phyloP scores from a whole-genome alignment of 2,797 vertebrate genomes.

The Alauda arvensis region DNA sequence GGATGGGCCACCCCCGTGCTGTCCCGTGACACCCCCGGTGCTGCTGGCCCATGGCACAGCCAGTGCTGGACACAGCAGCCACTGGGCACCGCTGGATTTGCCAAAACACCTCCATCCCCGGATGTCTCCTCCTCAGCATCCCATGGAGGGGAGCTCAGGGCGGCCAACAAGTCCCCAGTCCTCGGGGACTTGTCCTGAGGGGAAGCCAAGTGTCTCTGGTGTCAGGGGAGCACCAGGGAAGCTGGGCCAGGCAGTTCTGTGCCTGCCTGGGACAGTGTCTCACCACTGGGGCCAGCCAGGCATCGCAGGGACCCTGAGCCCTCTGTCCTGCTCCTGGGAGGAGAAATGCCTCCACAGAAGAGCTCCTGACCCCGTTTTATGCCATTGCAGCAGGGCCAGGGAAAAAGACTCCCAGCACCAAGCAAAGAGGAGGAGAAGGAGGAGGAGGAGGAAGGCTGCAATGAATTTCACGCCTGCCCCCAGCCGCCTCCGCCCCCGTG shows the following conservation, averaged over 20 bases:
- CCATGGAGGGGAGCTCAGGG: not conserved
- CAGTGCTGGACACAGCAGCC: not conserved
- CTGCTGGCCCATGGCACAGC: not conserved
- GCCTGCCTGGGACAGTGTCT: not conserved
- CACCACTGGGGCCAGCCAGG: not conserved
- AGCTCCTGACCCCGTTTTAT: not conserved
- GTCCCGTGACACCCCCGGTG: not conserved
- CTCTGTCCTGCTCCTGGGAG: not conserved
- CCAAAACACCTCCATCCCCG: not conserved
- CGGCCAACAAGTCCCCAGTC: fast-evolving
- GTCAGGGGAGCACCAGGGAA: not conserved
- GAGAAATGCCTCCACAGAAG: not conserved
- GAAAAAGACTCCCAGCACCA: not conserved
- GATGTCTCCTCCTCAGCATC: not conserved
- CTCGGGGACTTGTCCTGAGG: fast-evolving
- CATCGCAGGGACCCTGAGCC: not conserved
- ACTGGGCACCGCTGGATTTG: fast-evolving
- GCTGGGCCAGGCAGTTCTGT: not conserved
- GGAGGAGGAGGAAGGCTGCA: constrained; percentile 31
- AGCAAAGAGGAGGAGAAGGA: not conserved
- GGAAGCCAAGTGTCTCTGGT: not conserved
- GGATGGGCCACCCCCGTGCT: not conserved
- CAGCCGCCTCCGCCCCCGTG: not conserved
- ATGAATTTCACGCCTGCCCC: constrained; percentile 44
- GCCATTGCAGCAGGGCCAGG: not conserved